Evolutionary conservation across 2,888 invertebrate species (phyloP), one percentile per base, ranked within the genome.

Genomic region (Incurvaria masculella): DNA sequence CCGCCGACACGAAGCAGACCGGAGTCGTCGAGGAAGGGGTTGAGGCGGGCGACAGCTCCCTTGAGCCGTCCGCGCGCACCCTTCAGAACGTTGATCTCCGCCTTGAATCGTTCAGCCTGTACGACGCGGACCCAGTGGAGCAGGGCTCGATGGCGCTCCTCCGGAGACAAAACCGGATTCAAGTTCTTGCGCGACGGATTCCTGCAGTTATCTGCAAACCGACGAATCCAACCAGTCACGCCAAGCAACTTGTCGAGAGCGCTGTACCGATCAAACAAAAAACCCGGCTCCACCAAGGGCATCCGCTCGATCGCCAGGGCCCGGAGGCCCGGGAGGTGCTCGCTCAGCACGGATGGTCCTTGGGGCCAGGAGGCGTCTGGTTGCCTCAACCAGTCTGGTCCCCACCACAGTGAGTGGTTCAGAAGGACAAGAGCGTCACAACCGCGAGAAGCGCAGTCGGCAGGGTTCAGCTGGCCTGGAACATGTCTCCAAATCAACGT

Each of bases 401-500:
- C 38, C 47, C 47, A 47, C 47, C 47, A 47, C 2, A 47, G 38
- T 5, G 17, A 18, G 21, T 47, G 43, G 5, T 38, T 4, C 14
- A 14, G 21, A 2, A 47, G 18, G 5, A 16, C 19, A 5, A 40
- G 23, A 5, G 41, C 45, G 14, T 19, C 20, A 6, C 43, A 47
- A 21, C 45, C 48, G 5, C 45, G 42, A 4, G 42, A 45, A 4
- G 48, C 33, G 3, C 21, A 21, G 17, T 45, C 45, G 2, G 26
- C 40, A 2, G 48, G 48, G 14, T 48, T 48, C 10, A 48, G n/a
- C 19, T 45, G 44, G 2, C 41, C 41, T 42, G 45, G 45, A 5
- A 48, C 33, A n/a, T 48, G 48, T 33, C 48, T 48, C 48, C 48
- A 45, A 3, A 45, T 27, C 44, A 49, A 11, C 21, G 43, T 11